phyloP scores from a whole-genome alignment of 1,140 invertebrate species.

The Megalonaias nervosa region DNA sequence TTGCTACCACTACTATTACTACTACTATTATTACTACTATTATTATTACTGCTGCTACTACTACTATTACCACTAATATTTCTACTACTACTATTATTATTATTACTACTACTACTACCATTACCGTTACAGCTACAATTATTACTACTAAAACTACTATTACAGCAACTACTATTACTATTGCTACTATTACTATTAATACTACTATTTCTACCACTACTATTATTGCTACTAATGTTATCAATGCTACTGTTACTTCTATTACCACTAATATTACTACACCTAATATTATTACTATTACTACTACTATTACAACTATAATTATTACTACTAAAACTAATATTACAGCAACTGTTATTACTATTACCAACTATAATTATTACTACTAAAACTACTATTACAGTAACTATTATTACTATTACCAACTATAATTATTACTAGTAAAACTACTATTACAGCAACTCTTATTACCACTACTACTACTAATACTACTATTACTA shows the following conservation, averaged over 20 bases:
- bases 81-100: conserved; percentile 3
- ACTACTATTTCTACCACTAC: conserved; percentile 10
- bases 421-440: conserved; percentile 13
- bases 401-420: conserved; percentile 7
- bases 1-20: conserved; percentile 13
- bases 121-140: conserved; percentile 6
- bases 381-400: conserved; percentile 15
- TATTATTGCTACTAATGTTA: neutral
- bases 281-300: too few relatives aligned
- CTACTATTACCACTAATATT: conserved; percentile 6
- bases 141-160: conserved; percentile 14
- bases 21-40: neutral
- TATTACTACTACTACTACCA: conserved; percentile 13
- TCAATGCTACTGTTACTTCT: neutral
- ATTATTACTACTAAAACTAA: conserved; percentile 15
- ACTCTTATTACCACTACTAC: conserved; percentile 2
- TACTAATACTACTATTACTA: too few relatives aligned
- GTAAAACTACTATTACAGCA: conserved; percentile 2
- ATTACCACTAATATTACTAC: neutral
- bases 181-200: conserved; percentile 1
- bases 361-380: conserved; percentile 8
- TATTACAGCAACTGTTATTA: conserved; percentile 14
- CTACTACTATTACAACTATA: too few relatives aligned
- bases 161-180: neutral
- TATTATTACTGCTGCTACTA: conserved; percentile 9